phyloP scores from a whole-genome alignment of 2,888 invertebrate species.

The Cephus pygmeus region DNA sequence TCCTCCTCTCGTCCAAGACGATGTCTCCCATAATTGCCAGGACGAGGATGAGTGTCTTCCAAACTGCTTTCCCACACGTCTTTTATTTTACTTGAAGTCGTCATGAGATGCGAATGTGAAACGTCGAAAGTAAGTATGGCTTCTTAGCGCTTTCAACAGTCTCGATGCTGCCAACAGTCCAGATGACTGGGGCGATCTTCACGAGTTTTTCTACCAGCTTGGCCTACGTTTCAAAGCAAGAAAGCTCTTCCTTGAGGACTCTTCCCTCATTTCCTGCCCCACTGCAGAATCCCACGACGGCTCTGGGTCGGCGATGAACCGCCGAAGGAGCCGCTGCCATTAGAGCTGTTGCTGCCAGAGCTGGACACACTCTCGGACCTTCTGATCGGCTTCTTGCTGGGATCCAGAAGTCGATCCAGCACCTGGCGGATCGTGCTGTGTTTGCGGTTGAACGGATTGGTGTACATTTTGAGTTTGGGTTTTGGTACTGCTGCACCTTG shows the following conservation, averaged over 20 bases:
- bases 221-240: slow-evolving; percentile 4
- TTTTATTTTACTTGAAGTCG: neutral
- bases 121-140: neutral
- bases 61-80: neutral
- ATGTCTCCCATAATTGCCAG: neutral
- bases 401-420: slow-evolving; percentile 73
- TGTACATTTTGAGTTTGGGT: slow-evolving; percentile 69
- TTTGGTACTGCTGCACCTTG: neutral
- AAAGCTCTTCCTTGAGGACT: neutral
- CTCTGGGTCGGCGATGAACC: slow-evolving; percentile 31
- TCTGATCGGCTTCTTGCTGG: slow-evolving; percentile 57
- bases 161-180: neutral
- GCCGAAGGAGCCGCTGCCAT: slow-evolving; percentile 48
- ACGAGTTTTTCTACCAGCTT: neutral
- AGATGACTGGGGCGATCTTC: neutral
- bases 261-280: slow-evolving; percentile 54
- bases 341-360: slow-evolving; percentile 40
- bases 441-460: slow-evolving; percentile 78
- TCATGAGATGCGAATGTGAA: neutral
- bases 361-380: slow-evolving; percentile 59
- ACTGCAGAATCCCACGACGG: slow-evolving; percentile 49
- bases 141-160: neutral
- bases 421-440: slow-evolving; percentile 76
- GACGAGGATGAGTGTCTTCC: neutral
- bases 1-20: neutral